Conservation (phyloP, 2,113 vertebrate species). For the Strix aluco region DNA sequence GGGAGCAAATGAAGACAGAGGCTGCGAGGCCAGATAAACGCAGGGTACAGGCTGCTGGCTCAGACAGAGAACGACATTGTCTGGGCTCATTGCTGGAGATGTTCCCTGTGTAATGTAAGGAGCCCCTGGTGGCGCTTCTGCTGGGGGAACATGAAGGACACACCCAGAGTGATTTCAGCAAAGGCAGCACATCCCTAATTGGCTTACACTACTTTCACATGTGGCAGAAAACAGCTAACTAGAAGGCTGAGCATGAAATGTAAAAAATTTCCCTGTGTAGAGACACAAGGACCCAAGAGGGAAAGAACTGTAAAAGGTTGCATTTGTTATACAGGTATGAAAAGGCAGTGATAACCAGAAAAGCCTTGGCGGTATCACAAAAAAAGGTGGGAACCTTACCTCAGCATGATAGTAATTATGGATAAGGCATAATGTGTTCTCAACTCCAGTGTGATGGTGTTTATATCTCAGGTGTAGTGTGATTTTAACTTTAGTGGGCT, state of each 20-base stretch:
- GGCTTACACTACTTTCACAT: background rate
- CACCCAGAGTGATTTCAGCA: background rate
- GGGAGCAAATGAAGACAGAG: background rate
- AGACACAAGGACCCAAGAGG: background rate
- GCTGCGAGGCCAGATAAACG: background rate
- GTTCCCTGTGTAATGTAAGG: background rate
- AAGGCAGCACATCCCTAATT: background rate
- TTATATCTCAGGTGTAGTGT: conserved; percentile 73
- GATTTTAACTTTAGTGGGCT: conserved; percentile 71
- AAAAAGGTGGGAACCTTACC: conserved; percentile 61
- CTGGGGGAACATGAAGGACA: rapidly evolving
- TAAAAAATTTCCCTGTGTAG: background rate
- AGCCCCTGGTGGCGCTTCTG: rapidly evolving
- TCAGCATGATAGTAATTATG: conserved; percentile 70
- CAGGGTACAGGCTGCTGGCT: background rate
- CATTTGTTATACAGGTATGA: conserved; percentile 13
- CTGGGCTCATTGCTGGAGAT: background rate
- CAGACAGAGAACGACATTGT: background rate
- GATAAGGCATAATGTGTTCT: conserved; percentile 70
- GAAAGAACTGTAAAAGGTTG: background rate
- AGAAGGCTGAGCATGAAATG: background rate
- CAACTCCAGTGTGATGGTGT: conserved; percentile 60
- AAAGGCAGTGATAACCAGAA: conserved; percentile 31
- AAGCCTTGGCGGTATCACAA: conserved; percentile 47
- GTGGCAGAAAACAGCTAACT: background rate